Percentiles rank a stretch among this genome's conserved stretches.
phyloP scores from a whole-genome alignment of 2,888 invertebrate genomes.

The Hyalella azteca region DNA sequence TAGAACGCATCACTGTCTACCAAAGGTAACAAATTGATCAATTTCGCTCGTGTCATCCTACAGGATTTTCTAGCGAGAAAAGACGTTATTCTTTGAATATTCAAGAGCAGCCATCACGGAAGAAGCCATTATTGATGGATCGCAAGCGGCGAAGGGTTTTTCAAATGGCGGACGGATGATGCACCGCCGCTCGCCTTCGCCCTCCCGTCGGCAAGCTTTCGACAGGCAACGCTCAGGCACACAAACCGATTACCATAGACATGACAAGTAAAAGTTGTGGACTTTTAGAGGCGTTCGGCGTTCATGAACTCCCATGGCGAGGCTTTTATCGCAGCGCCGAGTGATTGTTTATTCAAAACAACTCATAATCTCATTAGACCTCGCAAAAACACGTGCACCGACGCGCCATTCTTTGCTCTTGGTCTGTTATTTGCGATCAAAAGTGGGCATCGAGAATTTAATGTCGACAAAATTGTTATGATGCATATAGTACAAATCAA shows the following conservation, averaged over 20 bases:
- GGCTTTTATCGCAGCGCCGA: not conserved
- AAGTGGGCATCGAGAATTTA: no score
- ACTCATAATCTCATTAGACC: not conserved
- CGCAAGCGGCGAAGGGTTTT: not conserved
- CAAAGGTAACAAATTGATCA: conserved; percentile 2
- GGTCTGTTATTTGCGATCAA: no score
- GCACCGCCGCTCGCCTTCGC: not conserved
- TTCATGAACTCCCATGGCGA: not conserved
- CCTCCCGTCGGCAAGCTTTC: conserved; percentile 20
- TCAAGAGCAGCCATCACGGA: not conserved
- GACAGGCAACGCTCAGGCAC: not conserved
- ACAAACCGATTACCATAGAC: not conserved
- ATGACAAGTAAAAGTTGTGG: conserved; percentile 7
- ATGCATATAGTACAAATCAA: no score
- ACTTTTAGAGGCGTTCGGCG: not conserved
- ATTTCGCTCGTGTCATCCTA: not conserved
- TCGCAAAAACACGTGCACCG: not conserved
- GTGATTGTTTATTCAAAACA: conserved; percentile 4
- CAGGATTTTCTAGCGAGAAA: conserved; percentile 1
- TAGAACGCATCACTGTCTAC: no score
- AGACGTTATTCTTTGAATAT: conserved; percentile 31
- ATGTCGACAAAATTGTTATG: no score
- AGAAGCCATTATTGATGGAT: not conserved
- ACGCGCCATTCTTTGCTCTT: not conserved
- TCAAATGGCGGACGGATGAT: not conserved